These are phyloP conservation scores for Cancer borealis DNA, from an alignment of 2,888 invertebrate species.

Conservation along the genomic window DNA sequence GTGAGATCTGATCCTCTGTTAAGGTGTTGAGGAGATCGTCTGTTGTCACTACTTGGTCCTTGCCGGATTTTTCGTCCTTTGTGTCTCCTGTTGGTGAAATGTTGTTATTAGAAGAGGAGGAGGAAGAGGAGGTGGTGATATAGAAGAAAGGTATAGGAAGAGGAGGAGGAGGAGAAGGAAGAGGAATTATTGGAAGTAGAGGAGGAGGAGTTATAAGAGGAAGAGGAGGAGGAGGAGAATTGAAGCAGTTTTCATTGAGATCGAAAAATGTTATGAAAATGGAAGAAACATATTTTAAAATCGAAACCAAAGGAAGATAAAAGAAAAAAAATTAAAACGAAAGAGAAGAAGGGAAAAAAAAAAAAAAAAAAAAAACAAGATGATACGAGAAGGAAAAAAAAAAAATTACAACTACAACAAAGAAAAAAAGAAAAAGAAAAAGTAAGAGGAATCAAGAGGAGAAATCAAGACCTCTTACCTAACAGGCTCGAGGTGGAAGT, in stretches of 20 bases:
- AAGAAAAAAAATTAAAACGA: too few species aligned
- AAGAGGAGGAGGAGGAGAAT: neutral
- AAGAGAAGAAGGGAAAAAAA: neutral
- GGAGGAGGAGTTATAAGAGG: neutral
- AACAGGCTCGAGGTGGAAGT: slow-evolving; percentile 71
- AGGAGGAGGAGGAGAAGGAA: neutral
- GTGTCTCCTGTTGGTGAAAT: slow-evolving; percentile 30
- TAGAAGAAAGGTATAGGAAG: neutral
- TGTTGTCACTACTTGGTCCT: neutral
- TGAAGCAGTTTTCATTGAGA: too few species aligned
- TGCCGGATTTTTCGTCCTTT: neutral
- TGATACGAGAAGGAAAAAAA: neutral
- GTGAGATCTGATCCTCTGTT: slow-evolving; percentile 73
- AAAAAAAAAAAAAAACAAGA: neutral
- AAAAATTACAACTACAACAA: neutral
- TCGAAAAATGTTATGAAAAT: too few species aligned
- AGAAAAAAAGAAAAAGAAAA: neutral
- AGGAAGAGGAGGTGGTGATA: neutral
- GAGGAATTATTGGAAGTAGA: neutral
- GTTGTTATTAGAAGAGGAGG: neutral
- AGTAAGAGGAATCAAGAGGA: neutral
- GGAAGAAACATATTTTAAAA: too few species aligned
- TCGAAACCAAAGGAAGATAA: too few species aligned
- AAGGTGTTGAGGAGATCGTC: slow-evolving; percentile 71
- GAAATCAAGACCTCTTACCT: neutral